These are phyloP conservation scores for Aphidius gifuensis DNA, from an alignment of 1,140 invertebrate species.

Conservation along the genomic window DNA sequence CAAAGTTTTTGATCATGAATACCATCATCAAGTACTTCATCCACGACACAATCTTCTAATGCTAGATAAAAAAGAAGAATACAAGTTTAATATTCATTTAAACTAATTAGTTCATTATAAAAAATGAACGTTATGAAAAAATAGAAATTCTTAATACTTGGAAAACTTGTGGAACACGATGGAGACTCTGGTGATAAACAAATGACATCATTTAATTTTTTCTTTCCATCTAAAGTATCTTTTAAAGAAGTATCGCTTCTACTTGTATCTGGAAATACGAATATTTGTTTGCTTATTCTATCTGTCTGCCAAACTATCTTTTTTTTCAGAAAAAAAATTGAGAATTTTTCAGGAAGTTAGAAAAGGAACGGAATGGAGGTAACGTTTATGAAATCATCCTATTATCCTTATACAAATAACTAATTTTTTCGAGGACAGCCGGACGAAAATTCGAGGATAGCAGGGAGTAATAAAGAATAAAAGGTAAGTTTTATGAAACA, in stretches of 20 bases:
- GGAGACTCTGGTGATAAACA: conserved; percentile 51
- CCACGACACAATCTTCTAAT: conserved; percentile 51
- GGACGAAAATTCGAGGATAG: too few species aligned
- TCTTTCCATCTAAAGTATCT: conserved; percentile 37
- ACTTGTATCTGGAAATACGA: conserved; percentile 29
- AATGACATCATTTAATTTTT: conserved; percentile 39
- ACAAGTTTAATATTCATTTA: neutral
- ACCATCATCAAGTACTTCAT: conserved; percentile 54
- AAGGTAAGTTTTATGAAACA: too few species aligned
- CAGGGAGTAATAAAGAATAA: too few species aligned
- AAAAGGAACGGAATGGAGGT: too few species aligned
- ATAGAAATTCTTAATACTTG: conserved; percentile 33
- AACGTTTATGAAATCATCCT: too few species aligned
- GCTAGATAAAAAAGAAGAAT: conserved; percentile 29
- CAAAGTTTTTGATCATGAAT: conserved; percentile 48
- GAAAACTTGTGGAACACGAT: conserved; percentile 50
- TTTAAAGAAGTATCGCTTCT: conserved; percentile 37
- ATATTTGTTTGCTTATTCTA: too few species aligned
- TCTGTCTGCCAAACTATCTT: too few species aligned
- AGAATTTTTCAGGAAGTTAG: too few species aligned
- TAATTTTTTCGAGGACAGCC: too few species aligned
- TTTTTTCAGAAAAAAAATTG: too few species aligned
- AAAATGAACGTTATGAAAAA: neutral
- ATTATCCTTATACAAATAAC: too few species aligned
- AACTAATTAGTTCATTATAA: conserved; percentile 3